Base-by-base conservation (phyloP, 1,140 invertebrate genomes). In the Archivesica marissinica region DNA sequence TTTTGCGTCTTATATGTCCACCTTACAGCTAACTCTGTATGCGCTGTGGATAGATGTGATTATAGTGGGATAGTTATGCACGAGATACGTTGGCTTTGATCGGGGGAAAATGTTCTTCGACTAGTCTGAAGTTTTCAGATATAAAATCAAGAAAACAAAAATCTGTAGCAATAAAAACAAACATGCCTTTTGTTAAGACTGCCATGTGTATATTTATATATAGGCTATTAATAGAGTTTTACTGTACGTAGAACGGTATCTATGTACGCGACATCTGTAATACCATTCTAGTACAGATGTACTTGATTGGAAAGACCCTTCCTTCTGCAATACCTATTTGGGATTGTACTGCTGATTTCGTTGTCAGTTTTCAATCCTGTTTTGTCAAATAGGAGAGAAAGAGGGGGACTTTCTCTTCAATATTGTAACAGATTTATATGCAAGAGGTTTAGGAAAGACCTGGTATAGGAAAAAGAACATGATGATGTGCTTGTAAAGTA, bases 321-420 rank as follows among this genome's bases (percentile, higher is more conserved):
- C 54, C 41, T 66, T 44, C 50, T 79, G 25, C 4, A 28, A 28
- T 15, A 23, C 50, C 56, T 79, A 47, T 79, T 64, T 79, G 13
- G 76, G 38, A 28, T 35, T 38, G 6, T 41, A 64, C 6, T 23
- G 38, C 33, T 79, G 59, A 79, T 79, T 79, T 79, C 76, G 76
- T 64, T 47, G 76, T 79, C 35, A 66, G 28, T 38, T 3, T 64
- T 79, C 25, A 35, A 13, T 61, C 44, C 64, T 72, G 1, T 81
- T 81, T 72, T 44, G 78, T 72, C 47, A 81, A 81, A 81, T 81
- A 81, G 78, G 54, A 39, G 20, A 39, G 50, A 68, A 39, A 68
- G 78, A 81, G 78, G 59, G 78, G 78, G 35, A 9, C 70, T 81
- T 70, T 79, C 59, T 66, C 56, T 64, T 47, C 54, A 44, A 15